A percentile compares a stretch with the other conserved stretches of the same genome.
phyloP scores from a whole-genome alignment of 2,888 invertebrate genomes.

The Balanococcus diminutus region DNA sequence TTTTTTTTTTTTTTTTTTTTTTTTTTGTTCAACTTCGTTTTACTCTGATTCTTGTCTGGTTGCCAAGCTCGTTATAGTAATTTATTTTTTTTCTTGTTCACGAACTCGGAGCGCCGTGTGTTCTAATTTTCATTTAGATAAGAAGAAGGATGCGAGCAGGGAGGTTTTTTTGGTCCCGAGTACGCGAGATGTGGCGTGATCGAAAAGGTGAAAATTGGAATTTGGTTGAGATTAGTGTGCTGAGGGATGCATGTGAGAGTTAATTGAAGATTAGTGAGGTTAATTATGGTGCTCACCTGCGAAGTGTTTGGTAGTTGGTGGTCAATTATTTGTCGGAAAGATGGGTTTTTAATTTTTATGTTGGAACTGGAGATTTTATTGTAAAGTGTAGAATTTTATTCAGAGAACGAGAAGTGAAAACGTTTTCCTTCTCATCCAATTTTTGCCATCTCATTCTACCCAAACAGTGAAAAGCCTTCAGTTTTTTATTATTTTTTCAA shows the following conservation, averaged over 20 bases:
- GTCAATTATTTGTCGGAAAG: not conserved
- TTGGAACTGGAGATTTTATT: too few relatives aligned
- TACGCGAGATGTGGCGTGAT: not conserved
- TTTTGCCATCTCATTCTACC: too few relatives aligned
- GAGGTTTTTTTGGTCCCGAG: not conserved
- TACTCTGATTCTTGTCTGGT: slow-evolving; percentile 1
- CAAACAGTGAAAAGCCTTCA: too few relatives aligned
- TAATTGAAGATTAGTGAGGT: not conserved
- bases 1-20: not conserved
- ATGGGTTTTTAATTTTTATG: too few relatives aligned
- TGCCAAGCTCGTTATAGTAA: slow-evolving; percentile 17
- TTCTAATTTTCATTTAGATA: not conserved
- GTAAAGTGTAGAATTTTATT: too few relatives aligned
- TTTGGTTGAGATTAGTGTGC: too few relatives aligned
- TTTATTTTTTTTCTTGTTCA: not conserved
- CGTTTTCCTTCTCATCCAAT: too few relatives aligned
- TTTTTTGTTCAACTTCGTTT: not conserved
- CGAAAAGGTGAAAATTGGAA: not conserved
- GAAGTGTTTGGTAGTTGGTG: not conserved
- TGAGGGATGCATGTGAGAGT: not conserved
- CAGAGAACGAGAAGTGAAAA: too few relatives aligned
- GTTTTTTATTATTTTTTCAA: too few relatives aligned
- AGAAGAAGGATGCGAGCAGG: not conserved
- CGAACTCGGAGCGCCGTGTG: not conserved
- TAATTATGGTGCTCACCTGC: not conserved